Percentiles rank a stretch among this genome's conserved stretches.
Conservation (phyloP, 92 coral and sea anemone species). For the Nematostella vectensis region DNA sequence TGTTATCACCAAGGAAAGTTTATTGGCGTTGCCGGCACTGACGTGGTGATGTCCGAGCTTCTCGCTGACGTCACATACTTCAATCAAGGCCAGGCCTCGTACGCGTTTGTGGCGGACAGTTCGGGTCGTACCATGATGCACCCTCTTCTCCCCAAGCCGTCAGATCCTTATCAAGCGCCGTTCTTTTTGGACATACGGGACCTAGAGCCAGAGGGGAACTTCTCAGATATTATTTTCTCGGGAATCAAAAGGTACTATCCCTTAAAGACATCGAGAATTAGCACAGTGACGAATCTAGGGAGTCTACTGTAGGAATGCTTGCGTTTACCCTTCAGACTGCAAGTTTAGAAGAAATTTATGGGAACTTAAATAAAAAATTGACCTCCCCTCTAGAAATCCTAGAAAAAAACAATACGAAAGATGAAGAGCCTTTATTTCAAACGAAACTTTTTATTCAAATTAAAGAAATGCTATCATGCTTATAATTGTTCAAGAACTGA, state of each 20-base stretch:
- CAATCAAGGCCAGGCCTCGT: constrained; percentile 43
- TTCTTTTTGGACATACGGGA: constrained; percentile 40
- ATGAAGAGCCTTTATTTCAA: too few species aligned
- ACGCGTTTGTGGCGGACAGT: constrained; percentile 50
- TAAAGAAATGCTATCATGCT: too few species aligned
- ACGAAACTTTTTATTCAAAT: too few species aligned
- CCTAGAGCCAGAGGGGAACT: constrained; percentile 31
- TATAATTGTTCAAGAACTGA: too few species aligned
- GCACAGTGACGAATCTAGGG: too few species aligned
- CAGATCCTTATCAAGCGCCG: constrained; percentile 24
- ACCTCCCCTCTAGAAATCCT: too few species aligned
- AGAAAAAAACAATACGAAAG: too few species aligned
- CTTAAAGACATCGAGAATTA: neutral
- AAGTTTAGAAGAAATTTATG: too few species aligned
- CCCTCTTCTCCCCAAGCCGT: constrained; percentile 49
- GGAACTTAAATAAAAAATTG: too few species aligned
- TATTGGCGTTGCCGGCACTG: constrained; percentile 59
- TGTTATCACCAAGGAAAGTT: constrained; percentile 37
- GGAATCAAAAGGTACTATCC: constrained; percentile 32
- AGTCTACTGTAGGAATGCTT: too few species aligned
- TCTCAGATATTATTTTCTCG: constrained; percentile 12
- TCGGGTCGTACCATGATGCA: constrained; percentile 52
- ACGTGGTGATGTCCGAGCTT: constrained; percentile 42
- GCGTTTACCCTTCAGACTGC: too few species aligned
- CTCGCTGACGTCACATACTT: constrained; percentile 47